Conservation (phyloP, 2,113 vertebrate genomes). For the Scolopax mira region DNA sequence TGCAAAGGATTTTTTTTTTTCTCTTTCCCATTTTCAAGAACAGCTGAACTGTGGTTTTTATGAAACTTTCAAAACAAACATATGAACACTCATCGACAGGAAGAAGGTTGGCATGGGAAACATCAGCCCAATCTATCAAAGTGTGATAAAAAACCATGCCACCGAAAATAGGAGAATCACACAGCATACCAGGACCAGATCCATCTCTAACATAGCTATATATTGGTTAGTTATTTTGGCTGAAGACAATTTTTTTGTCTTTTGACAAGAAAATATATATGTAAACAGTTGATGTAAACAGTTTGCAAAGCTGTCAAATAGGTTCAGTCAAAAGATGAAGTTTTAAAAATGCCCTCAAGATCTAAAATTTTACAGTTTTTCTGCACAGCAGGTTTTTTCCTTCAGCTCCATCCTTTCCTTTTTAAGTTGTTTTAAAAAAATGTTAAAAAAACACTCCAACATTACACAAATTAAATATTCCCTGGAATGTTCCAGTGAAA, state of each 20-base stretch:
- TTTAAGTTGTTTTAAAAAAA: background rate
- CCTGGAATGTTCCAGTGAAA: background rate
- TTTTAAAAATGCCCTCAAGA: background rate
- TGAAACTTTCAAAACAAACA: background rate
- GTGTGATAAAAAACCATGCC: background rate
- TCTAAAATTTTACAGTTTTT: background rate
- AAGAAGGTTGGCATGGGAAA: background rate
- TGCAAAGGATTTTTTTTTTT: background rate
- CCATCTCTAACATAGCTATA: background rate
- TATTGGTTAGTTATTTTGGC: background rate
- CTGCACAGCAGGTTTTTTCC: background rate
- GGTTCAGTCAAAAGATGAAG: background rate
- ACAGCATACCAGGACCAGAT: background rate
- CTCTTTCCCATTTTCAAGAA: background rate
- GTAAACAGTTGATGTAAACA: background rate
- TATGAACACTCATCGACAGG: background rate
- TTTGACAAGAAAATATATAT: background rate
- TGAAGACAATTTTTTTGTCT: background rate
- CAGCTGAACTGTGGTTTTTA: background rate
- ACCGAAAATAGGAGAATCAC: background rate
- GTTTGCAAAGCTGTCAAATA: conserved; percentile 17
- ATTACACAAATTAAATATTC: background rate
- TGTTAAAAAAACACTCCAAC: background rate
- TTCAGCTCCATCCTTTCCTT: background rate
- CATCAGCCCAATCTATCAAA: background rate